Evolutionary conservation across 2,113 vertebrate species (phyloP), one percentile per base, ranked within the genome.

Genomic region (Toxotes jaculatrix): DNA sequence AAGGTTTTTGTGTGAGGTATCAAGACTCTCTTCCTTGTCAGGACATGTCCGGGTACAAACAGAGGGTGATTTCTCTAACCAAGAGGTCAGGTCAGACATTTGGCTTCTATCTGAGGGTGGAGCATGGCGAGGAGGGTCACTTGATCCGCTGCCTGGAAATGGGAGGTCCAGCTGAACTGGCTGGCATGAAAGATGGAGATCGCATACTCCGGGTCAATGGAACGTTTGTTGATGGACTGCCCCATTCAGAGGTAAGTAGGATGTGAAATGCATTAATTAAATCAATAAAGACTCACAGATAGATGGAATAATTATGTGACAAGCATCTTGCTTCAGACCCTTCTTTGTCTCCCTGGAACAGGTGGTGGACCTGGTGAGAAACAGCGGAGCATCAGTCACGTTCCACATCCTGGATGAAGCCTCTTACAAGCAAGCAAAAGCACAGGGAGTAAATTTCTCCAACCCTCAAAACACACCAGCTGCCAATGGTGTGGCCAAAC

Each of bases 101-200:
- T 0, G 98, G 98, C 68, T 99, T 99, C 92, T 98, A 87, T 92
- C 88, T 99, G 75, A 95, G 97, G 4, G 23, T 96, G 2, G 98
- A 99, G 92, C 91, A 94, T 36, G 94, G 93, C 13, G 95, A 93
- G 0, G 89, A 90, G 0, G 98, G 98, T 7, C 98, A 99, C 80
- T 91, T 99, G 88, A 88, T 99, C 80, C 97, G 98, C 14, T 94
- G 93, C 0, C 93, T 99, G 80, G 95, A 95, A 62, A 93, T 92
- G 90, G 88, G 93, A 10, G 96, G 98, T 55, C 92, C 95, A 0
- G 98, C 98, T 1, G 96, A 97, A 45, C 87, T 95, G 76, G 96
- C 96, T 0, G 98, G 98, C 16, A 93, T 99, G 70, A 97, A 81
- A 91, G 97, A 99, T 1, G 98, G 97, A 57, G 98, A 99, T 89